Evolutionary conservation across 2,888 invertebrate genomes (phyloP).

Genomic region (Phlogophora meticulosa): DNA sequence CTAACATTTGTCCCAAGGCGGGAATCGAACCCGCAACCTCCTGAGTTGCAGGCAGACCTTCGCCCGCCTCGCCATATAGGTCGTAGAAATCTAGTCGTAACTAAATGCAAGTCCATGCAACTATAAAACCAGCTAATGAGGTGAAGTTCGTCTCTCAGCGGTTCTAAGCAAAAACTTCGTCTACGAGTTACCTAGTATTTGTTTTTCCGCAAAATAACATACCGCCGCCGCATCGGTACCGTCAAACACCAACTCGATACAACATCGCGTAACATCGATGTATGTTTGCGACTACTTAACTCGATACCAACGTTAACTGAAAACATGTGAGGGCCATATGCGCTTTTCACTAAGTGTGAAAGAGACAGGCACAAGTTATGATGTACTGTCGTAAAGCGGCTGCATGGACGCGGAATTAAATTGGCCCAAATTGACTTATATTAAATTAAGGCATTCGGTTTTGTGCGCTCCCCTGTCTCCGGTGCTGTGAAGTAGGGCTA

Average conservation of each 20-base stretch:
- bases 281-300: constrained; percentile 67
- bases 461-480: constrained; percentile 83
- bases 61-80: no score
- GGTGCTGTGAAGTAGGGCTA: constrained; percentile 77
- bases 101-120: constrained; percentile 12
- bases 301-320: constrained; percentile 65
- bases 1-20: no score
- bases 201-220: constrained; percentile 36
- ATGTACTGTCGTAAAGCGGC: constrained; percentile 76
- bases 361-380: constrained; percentile 71
- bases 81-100: not conserved
- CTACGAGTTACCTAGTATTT: constrained; percentile 35
- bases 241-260: constrained; percentile 47
- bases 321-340: constrained; percentile 62
- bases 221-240: constrained; percentile 26
- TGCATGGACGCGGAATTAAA: constrained; percentile 87
- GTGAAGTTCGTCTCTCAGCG: constrained; percentile 3
- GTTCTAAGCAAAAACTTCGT: constrained; percentile 24
- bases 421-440: constrained; percentile 89
- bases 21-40: no score
- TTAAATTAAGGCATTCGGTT: constrained; percentile 89
- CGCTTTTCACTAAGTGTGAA: constrained; percentile 62
- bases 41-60: no score
- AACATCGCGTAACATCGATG: constrained; percentile 57
- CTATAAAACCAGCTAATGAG: not conserved